phyloP scores from a whole-genome alignment of 2,797 vertebrate genomes.

The Onychomys arenicola region DNA sequence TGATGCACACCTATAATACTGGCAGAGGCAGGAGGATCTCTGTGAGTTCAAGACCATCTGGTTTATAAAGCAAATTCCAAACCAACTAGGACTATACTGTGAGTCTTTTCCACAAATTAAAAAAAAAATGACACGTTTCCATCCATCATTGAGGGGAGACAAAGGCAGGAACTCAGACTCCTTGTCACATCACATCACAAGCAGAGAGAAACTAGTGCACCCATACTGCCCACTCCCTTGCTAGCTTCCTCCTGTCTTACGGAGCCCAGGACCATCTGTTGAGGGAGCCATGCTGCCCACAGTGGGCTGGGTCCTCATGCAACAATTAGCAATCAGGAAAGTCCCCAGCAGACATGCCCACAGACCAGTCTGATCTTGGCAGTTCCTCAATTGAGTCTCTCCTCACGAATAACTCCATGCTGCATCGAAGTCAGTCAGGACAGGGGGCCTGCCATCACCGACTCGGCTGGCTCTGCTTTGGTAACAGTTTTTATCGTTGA shows the following conservation, averaged over 20 bases:
- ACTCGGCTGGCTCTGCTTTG: background rate
- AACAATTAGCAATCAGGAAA: background rate
- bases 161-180: background rate
- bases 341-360: background rate
- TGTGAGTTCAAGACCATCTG: background rate
- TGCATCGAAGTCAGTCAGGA: background rate
- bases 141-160: background rate
- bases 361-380: background rate
- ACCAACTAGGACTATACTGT: too few species aligned
- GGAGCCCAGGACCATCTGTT: background rate
- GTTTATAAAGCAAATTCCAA: background rate
- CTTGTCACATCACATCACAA: background rate
- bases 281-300: background rate
- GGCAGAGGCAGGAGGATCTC: background rate
- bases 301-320: background rate
- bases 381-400: background rate
- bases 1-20: too few species aligned
- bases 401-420: background rate
- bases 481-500: background rate
- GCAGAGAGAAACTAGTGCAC: background rate
- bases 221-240: too few species aligned
- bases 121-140: background rate
- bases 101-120: background rate
- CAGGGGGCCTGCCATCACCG: background rate
- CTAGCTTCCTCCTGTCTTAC: background rate